Percentiles rank a stretch among this genome's conserved stretches.
Conservation (phyloP, 2,797 vertebrate genomes). For the Rhynchotus rufescens region DNA sequence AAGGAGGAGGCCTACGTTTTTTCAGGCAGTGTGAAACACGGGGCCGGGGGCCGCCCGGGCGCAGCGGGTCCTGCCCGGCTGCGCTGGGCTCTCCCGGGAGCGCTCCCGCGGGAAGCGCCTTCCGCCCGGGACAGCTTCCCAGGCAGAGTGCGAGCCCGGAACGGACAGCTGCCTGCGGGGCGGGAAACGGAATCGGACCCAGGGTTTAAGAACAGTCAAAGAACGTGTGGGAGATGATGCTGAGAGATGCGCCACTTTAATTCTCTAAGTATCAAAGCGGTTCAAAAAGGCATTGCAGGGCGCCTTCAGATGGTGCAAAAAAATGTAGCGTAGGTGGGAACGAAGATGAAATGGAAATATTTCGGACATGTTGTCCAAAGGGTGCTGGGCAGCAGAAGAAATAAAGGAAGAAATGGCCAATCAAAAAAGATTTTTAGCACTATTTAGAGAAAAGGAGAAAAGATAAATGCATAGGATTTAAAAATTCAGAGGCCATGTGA, state of each 20-base stretch:
- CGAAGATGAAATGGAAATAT: conserved; percentile 58
- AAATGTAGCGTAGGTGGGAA: not conserved
- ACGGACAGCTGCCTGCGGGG: not conserved
- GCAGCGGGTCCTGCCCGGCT: not conserved
- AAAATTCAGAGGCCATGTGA: not conserved
- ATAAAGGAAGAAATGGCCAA: fast-evolving
- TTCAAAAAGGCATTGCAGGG: conserved; percentile 15
- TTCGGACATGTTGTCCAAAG: not conserved
- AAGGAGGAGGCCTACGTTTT: conserved; percentile 49
- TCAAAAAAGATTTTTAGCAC: not conserved
- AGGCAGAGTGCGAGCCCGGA: not conserved
- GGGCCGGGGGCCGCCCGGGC: not conserved
- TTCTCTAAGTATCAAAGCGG: not conserved
- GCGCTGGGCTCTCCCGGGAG: not conserved
- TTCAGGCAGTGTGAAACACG: conserved; percentile 38
- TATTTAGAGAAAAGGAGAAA: not conserved
- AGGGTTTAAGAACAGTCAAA: not conserved
- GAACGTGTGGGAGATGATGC: not conserved
- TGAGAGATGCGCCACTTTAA: not conserved
- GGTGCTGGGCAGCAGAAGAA: not conserved
- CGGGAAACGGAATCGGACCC: not conserved
- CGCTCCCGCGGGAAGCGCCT: not conserved
- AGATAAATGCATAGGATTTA: not conserved
- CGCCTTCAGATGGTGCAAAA: not conserved
- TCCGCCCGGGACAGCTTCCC: not conserved